Evolutionary conservation across 2,113 vertebrate genomes (phyloP).

Genomic region (Tragelaphus strepsiceros): DNA sequence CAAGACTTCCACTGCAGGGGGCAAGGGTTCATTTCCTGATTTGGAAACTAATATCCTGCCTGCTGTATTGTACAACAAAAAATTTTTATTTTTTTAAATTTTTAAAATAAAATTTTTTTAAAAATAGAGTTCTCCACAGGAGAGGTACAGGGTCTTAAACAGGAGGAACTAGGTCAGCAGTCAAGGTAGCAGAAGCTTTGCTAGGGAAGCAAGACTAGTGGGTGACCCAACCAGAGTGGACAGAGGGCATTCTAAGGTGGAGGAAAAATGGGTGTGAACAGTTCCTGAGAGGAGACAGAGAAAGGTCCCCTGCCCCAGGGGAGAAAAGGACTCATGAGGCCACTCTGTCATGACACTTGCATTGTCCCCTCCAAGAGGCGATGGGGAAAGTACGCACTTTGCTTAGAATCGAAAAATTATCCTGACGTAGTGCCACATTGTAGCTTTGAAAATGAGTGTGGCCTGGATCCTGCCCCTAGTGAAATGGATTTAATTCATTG

Average conservation of each 20-base stretch:
- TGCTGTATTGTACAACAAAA: background rate
- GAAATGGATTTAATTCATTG: background rate
- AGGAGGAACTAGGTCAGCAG: background rate
- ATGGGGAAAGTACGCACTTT: background rate
- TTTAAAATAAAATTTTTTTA: background rate
- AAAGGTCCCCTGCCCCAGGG: background rate
- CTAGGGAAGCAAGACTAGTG: background rate
- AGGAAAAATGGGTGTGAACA: background rate
- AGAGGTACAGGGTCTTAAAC: background rate
- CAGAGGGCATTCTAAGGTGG: background rate
- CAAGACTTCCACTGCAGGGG: background rate
- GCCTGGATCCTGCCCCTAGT: background rate
- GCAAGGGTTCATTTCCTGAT: background rate
- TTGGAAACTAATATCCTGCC: background rate
- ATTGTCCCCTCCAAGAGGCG: background rate
- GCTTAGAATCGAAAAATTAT: background rate
- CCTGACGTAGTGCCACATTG: background rate
- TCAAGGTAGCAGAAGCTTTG: background rate
- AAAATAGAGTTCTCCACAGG: background rate
- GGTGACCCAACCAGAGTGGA: background rate
- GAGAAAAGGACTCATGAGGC: background rate
- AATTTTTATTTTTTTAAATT: background rate
- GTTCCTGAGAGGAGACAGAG: background rate
- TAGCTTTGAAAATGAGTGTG: background rate
- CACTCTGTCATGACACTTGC: background rate